Base-by-base conservation (phyloP, 2,888 invertebrate species). In the Cylloceria caligata region DNA sequence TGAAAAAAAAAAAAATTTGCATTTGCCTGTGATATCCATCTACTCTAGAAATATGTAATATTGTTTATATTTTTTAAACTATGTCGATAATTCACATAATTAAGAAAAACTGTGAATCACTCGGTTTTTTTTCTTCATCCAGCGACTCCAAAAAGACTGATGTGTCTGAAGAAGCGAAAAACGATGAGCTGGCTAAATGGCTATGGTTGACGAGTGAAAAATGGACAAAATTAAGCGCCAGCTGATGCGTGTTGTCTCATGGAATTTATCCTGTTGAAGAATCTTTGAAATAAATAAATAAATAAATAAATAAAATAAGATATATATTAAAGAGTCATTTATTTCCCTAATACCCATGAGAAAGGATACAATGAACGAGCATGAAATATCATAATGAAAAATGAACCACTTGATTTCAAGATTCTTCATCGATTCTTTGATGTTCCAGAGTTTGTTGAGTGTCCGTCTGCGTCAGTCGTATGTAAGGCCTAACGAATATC, bases 201-300 rank as follows among this genome's bases (percentile, higher is more conserved):
- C 90, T 97, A 84, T 98, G 97, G 97, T 91, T 93, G 78, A 96
- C 96, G 67, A 97, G 97, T 93, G 96, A 96, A 93, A 96, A 95
- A 89, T 97, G 97, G 97, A 97, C 97, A 19, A 93, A 93, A 83
- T 81, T 93, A 65, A 83, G 85, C 79, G 45, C 42, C 27, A 72
- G 78, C 42, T 83, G 77, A 83, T 68, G 1, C 16, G n/a, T 27
- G 27, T n/a, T 9, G 55, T 65, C 34, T 1, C 9, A n/a, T n/a
- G 21, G 21, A 39, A 36, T 42, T 7, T 30, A 24, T 30, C 7
- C 1, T 42, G 7, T 68, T 45, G 6, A 34, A 57, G 34, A 71
- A 47, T 24, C 13, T 68, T 60, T 24, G 30, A 34, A 68, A 45
- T 34, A 36, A 60, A 34, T n/a, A 6, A 6, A 42, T 19, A 24